phyloP scores from a whole-genome alignment of 2,888 invertebrate species.

The Drosophila yooni region DNA sequence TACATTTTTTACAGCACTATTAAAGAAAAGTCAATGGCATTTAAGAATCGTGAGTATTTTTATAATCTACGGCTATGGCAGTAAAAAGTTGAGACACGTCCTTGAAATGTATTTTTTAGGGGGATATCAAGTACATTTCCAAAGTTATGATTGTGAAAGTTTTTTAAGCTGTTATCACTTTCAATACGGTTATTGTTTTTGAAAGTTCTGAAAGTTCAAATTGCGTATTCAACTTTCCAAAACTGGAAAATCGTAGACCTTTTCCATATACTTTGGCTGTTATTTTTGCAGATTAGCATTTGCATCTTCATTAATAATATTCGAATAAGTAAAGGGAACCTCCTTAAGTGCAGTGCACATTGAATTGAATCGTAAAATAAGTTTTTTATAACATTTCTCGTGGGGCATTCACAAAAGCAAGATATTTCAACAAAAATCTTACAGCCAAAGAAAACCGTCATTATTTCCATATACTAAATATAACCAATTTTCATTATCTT shows the following conservation, averaged over 20 bases:
- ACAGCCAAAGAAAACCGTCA: neutral
- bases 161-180: neutral
- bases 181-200: neutral
- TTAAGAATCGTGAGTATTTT: neutral
- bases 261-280: neutral
- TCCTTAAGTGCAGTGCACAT: neutral
- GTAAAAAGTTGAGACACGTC: neutral
- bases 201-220: neutral
- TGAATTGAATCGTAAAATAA: neutral
- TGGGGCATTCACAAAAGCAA: neutral
- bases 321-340: neutral
- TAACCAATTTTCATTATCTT: conserved; percentile 59
- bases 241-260: neutral
- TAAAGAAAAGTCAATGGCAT: neutral
- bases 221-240: neutral
- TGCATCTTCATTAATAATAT: neutral
- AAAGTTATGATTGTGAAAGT: neutral
- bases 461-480: conserved; percentile 16
- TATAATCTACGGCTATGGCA: neutral
- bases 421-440: neutral
- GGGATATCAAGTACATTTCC: neutral
- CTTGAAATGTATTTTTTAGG: too few species aligned
- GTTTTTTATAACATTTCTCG: neutral
- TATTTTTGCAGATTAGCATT: neutral
- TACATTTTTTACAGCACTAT: neutral